Base-by-base conservation (phyloP, 2,797 vertebrate species). In the Acipenser transmontanus region DNA sequence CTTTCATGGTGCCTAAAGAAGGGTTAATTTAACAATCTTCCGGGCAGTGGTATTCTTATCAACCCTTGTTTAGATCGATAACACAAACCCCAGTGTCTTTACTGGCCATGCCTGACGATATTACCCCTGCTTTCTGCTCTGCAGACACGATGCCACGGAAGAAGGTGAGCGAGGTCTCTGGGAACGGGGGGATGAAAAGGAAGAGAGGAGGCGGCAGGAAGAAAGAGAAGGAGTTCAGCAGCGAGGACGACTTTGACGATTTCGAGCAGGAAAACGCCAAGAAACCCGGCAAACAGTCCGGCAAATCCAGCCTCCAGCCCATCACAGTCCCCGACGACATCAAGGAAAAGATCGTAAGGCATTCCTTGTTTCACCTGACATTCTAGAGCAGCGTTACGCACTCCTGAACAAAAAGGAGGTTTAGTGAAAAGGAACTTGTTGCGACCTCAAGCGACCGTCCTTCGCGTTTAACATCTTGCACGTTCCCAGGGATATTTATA, bases 221-320 rank as follows among this genome's bases (percentile, higher is more conserved):
- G 78, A 92, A 90, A 76, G 91, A 92, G 52, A 67, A 88, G 5
- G 91, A 92, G 63, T 91, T 92, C 69, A 92, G 91, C 64, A 91
- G 90, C 1, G 91, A 92, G 0, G 91, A 92, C 1, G 91, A 92
- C 66, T 91, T 92, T 17, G 90, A 92, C 69, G 82, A 84, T 60
- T 91, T 71, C 6, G 90, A 92, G 68, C 90, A 91, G 73, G 91
- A 92, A 76, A 91, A 91, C 78, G 85, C 88, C 71, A 92, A 91
- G 80, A 92, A 91, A 72, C 80, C 87, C 0, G 89, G 89, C 7
- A 88, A 84, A 51, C 82, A 84, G 1, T 70, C 84, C 0, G 49
- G 82, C 49, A 91, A 90, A 79, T 75, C 87, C 0, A 86, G 87
- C 6, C 82, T 91, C 2, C 90, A 91, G 72, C 90, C 89, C 0